Percentiles rank a stretch among this genome's conserved stretches.
Evolutionary conservation across 2,113 vertebrate species (phyloP).

Genomic region (Atrichornis clamosus): DNA sequence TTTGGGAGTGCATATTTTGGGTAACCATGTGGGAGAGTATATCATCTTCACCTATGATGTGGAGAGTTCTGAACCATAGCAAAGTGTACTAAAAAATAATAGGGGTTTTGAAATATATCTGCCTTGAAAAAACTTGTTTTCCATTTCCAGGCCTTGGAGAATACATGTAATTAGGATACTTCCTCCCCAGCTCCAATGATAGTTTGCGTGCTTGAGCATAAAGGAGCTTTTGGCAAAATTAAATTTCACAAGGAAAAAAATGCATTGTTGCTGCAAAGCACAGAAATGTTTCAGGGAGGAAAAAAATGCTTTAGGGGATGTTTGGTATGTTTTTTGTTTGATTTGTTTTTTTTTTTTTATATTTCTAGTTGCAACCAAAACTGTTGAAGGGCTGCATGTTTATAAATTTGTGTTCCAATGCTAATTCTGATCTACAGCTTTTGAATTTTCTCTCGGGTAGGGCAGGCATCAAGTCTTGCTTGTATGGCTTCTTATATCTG

Average conservation of each 20-base stretch:
- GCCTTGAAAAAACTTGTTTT: neutral
- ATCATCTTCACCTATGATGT: neutral
- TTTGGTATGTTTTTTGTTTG: neutral
- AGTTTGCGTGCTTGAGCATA: neutral
- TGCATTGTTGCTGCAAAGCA: neutral
- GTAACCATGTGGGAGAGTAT: neutral
- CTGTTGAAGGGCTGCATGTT: neutral
- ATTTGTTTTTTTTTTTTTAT: neutral
- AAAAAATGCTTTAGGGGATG: neutral
- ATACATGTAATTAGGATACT: rapidly evolving
- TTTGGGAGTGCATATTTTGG: neutral
- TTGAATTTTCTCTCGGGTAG: neutral
- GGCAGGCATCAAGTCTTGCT: neutral
- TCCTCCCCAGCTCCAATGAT: neutral
- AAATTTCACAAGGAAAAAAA: neutral
- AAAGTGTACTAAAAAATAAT: neutral
- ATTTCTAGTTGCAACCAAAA: neutral
- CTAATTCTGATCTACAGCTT: neutral
- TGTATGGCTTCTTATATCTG: neutral
- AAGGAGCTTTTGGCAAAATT: neutral
- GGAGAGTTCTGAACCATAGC: neutral
- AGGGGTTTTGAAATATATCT: neutral
- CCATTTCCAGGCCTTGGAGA: neutral
- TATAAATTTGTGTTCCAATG: neutral
- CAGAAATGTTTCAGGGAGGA: neutral